phyloP scores from a whole-genome alignment of 2,797 vertebrate genomes.

The Lithobates sylvaticus region DNA sequence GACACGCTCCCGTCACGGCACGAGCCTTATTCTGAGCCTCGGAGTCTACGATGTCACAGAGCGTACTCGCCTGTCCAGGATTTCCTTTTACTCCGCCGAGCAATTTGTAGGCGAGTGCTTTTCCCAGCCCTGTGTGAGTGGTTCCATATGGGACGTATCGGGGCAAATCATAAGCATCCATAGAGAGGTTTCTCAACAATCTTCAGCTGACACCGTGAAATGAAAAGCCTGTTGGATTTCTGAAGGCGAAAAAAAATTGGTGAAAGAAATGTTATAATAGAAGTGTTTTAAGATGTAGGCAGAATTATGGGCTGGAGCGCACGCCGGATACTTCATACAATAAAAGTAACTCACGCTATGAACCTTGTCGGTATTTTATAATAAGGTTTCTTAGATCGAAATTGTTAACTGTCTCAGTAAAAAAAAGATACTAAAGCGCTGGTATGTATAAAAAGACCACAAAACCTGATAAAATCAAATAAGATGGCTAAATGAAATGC shows the following conservation, averaged over 20 bases:
- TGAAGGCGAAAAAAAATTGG: not conserved
- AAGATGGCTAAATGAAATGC: no score
- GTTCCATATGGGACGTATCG: constrained; percentile 49
- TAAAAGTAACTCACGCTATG: not conserved
- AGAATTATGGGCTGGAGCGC: constrained; percentile 36
- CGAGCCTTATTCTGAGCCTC: not conserved
- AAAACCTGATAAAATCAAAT: no score
- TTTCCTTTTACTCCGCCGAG: constrained; percentile 14
- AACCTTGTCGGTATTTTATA: constrained; percentile 22
- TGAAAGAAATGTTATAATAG: constrained; percentile 25
- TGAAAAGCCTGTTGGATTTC: constrained; percentile 45
- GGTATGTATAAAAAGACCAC: no score
- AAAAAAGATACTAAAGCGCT: no score
- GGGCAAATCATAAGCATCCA: constrained; percentile 46
- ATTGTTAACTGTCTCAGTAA: no score
- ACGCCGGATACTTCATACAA: constrained; percentile 21
- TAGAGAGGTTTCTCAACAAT: constrained; percentile 52
- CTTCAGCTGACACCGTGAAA: constrained; percentile 44
- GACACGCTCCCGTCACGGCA: not conserved
- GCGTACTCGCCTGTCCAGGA: not conserved
- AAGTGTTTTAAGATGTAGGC: constrained; percentile 49
- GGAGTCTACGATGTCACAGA: no score
- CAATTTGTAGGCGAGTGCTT: constrained; percentile 28
- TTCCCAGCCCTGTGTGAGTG: constrained; percentile 40
- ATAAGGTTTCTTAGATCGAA: no score